phyloP scores from a whole-genome alignment of 2,888 invertebrate species.

The Ichneumoninae sp. region DNA sequence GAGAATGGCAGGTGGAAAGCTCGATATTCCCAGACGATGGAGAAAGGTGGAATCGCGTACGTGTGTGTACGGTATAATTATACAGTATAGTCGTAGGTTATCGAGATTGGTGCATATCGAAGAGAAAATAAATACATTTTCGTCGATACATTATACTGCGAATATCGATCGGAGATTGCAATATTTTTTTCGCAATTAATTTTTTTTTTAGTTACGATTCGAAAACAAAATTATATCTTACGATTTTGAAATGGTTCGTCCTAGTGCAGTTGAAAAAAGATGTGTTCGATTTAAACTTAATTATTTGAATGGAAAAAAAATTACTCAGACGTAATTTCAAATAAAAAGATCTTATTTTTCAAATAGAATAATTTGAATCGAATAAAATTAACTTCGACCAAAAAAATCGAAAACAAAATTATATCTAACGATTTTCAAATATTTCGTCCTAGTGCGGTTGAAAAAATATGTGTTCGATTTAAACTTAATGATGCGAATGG shows the following conservation, averaged over 20 bases:
- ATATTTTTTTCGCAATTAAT: background rate
- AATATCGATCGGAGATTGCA: background rate
- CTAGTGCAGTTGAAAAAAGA: background rate
- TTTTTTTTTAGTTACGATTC: background rate
- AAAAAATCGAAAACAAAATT: background rate
- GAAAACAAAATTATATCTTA: background rate
- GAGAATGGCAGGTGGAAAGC: conserved; percentile 48
- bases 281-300: too few relatives aligned
- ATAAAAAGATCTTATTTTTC: too few relatives aligned
- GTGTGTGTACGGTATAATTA: conserved; percentile 1
- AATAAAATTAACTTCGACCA: too few relatives aligned
- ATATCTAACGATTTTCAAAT: background rate
- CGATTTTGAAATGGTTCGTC: background rate
- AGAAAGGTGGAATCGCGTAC: conserved; percentile 41
- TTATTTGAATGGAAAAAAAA: too few relatives aligned
- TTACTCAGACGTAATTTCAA: too few relatives aligned
- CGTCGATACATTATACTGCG: conserved; percentile 5
- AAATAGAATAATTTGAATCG: too few relatives aligned
- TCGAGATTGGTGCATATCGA: conserved; percentile 5
- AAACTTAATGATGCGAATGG: too few relatives aligned
- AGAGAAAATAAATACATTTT: conserved; percentile 3
- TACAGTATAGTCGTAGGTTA: conserved; percentile 23
- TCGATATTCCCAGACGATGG: conserved; percentile 42
- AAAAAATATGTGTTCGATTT: background rate
- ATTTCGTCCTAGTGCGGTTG: background rate